These are phyloP conservation scores for Polietes domitor DNA, from an alignment of 2,888 invertebrate species.

Conservation along the genomic window DNA sequence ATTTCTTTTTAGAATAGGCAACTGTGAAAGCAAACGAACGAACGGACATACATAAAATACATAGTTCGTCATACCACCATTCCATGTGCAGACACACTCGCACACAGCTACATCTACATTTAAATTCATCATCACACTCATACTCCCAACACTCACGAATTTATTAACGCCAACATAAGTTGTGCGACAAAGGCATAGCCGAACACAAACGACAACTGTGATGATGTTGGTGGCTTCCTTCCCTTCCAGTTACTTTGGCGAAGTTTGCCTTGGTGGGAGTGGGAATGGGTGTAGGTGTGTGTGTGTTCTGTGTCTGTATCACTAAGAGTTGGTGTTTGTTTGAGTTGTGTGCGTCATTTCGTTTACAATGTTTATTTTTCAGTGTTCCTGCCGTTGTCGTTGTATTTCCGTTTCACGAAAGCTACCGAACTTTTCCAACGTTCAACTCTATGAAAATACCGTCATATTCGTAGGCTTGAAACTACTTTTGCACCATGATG, in stretches of 20 bases:
- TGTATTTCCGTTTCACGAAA: not conserved
- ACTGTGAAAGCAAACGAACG: not conserved
- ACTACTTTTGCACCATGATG: not conserved
- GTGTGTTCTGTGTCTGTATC: not conserved
- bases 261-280: not conserved
- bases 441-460: slow-evolving; percentile 1
- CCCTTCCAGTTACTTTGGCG: not conserved
- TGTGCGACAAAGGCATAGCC: slow-evolving; percentile 21
- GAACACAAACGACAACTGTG: slow-evolving; percentile 3
- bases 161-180: slow-evolving; percentile 57
- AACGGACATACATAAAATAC: too few relatives aligned
- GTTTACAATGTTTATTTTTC: not conserved
- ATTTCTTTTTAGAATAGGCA: not conserved
- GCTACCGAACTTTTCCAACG: not conserved
- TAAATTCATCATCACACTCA: not conserved
- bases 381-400: slow-evolving; percentile 11
- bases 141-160: slow-evolving; percentile 22
- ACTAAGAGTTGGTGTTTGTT: not conserved
- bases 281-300: not conserved
- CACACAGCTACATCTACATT: slow-evolving; percentile 4
- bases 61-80: slow-evolving; percentile 1
- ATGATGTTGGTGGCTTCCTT: slow-evolving; percentile 3
- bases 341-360: slow-evolving; percentile 1
- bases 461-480: slow-evolving; percentile 16
- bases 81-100: not conserved